These are phyloP conservation scores for Sebastes fasciatus DNA, from an alignment of 2,113 vertebrate genomes.

Conservation along the genomic window DNA sequence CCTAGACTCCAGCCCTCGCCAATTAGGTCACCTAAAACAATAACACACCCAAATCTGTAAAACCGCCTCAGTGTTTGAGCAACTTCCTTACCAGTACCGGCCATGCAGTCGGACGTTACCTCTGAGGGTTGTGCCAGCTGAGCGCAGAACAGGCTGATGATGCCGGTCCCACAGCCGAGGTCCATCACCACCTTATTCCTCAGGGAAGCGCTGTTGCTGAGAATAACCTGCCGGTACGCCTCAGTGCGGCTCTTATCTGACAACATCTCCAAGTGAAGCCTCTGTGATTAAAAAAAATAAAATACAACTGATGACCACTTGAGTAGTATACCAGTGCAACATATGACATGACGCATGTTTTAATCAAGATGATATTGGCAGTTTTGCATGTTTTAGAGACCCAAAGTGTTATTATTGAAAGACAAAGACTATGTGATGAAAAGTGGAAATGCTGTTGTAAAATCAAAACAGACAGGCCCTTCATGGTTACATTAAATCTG, in stretches of 20 bases:
- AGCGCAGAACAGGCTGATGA: slow-evolving; percentile 89
- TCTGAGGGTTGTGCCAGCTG: slow-evolving; percentile 80
- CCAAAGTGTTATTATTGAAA: too few species aligned
- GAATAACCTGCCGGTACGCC: slow-evolving; percentile 82
- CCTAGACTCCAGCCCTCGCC: too few species aligned
- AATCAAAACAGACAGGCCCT: background rate
- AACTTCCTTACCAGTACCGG: background rate
- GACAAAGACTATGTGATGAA: background rate
- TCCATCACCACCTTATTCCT: slow-evolving; percentile 86
- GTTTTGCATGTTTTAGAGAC: background rate
- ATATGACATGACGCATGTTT: background rate
- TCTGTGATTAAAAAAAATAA: slow-evolving; percentile 67
- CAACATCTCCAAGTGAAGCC: slow-evolving; percentile 88
- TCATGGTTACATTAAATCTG: background rate
- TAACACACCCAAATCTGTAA: background rate
- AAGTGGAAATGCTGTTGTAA: background rate
- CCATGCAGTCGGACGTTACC: slow-evolving; percentile 66
- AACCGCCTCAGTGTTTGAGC: background rate
- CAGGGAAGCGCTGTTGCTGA: slow-evolving; percentile 80
- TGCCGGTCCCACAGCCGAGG: slow-evolving; percentile 86
- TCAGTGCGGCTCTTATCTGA: slow-evolving; percentile 85
- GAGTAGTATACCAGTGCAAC: background rate
- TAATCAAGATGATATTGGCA: background rate
- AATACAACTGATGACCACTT: background rate
- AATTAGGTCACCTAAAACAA: too few species aligned